These are phyloP conservation scores for Novumbra hubbsi DNA, from an alignment of 2,797 vertebrate species.

Conservation along the genomic window DNA sequence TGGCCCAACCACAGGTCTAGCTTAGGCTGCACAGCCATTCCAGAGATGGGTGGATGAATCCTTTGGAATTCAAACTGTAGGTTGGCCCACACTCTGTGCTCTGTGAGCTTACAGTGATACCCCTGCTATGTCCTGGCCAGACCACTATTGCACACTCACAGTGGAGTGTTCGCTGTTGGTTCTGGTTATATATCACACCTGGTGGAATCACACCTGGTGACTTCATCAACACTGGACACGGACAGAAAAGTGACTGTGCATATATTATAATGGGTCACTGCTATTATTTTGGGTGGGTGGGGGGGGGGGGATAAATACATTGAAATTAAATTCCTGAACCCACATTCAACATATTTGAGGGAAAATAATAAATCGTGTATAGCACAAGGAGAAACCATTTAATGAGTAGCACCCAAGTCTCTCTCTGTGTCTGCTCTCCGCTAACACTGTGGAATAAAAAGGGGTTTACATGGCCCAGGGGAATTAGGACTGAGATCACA, in stretches of 20 bases:
- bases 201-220: not conserved
- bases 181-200: not conserved
- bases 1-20: not conserved
- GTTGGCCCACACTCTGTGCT: not conserved
- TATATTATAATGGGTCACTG: not conserved
- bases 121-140: not conserved
- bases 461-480: conserved; percentile 51
- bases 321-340: not conserved
- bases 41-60: not conserved
- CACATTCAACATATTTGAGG: not conserved
- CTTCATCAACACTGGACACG: not conserved
- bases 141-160: not conserved
- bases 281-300: not conserved
- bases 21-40: not conserved
- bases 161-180: not conserved
- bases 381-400: not conserved
- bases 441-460: conserved; percentile 55
- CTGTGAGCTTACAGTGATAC: not conserved
- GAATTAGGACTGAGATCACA: conserved; percentile 53
- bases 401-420: not conserved
- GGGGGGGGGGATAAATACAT: not conserved
- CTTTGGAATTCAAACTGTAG: not conserved
- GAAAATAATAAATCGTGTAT: not conserved
- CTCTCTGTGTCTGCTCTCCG: conserved; percentile 25
- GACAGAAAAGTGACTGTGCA: not conserved